Percentiles rank a stretch among this genome's conserved stretches.
phyloP scores from a whole-genome alignment of 2,797 vertebrate species.

The Clarias fuscus region DNA sequence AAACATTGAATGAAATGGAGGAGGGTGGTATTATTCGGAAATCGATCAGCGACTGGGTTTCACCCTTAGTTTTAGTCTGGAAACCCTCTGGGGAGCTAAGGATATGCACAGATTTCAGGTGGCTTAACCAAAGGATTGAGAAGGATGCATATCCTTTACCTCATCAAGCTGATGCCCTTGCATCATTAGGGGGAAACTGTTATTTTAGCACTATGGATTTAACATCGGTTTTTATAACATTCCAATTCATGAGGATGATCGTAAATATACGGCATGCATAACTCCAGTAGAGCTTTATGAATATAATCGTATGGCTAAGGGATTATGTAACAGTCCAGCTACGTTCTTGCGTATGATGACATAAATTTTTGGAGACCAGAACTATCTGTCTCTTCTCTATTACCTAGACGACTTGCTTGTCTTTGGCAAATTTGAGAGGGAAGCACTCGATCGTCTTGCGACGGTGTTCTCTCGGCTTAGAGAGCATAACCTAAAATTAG shows the following conservation, averaged over 20 bases:
- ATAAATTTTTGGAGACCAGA: neutral
- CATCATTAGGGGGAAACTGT: neutral
- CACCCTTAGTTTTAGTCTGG: neutral
- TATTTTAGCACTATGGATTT: neutral
- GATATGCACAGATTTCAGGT: neutral
- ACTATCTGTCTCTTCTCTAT: neutral
- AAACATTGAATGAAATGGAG: neutral
- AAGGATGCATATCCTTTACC: neutral
- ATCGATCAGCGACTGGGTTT: neutral
- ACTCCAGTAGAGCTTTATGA: neutral
- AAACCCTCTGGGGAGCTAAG: neutral
- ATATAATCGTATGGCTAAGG: neutral
- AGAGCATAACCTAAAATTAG: neutral
- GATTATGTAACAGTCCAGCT: neutral
- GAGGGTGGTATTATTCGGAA: neutral
- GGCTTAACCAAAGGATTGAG: neutral
- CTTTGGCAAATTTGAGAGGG: neutral
- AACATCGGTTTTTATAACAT: neutral
- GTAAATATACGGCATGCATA: neutral
- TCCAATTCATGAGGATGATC: neutral
- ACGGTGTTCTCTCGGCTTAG: neutral
- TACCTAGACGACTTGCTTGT: neutral
- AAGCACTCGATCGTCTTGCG: neutral
- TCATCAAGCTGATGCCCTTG: neutral
- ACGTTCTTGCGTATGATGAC: neutral